These are phyloP conservation scores for Drosophila arizonae DNA, from an alignment of 1,140 invertebrate species.

Conservation along the genomic window DNA sequence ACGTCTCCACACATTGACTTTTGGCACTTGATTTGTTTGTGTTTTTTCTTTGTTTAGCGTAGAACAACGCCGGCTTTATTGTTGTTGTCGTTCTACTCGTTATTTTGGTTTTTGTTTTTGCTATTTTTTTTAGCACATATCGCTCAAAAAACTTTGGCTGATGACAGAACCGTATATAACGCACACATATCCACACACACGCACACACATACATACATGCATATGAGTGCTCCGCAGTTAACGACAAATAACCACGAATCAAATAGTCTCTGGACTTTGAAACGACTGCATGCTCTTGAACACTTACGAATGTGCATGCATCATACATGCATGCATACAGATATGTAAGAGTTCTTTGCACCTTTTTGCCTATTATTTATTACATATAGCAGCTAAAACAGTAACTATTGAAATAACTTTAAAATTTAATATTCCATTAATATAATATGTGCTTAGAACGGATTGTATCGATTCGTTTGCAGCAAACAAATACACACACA, in stretches of 20 bases:
- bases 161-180: constrained; percentile 23
- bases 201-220: neutral
- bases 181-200: neutral
- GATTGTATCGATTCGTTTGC: constrained; percentile 7
- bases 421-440: constrained; percentile 18
- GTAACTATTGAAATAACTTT: too few relatives aligned
- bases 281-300: constrained; percentile 2
- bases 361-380: too few relatives aligned
- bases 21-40: constrained; percentile 16
- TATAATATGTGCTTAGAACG: constrained; percentile 17
- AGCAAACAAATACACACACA: neutral
- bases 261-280: constrained; percentile 30
- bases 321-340: too few relatives aligned
- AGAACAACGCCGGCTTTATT: constrained; percentile 31
- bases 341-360: too few relatives aligned
- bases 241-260: constrained; percentile 34
- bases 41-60: constrained; percentile 29
- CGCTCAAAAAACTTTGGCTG: constrained; percentile 32
- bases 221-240: constrained; percentile 9
- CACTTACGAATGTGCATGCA: neutral
- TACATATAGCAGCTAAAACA: too few relatives aligned
- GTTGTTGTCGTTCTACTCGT: neutral
- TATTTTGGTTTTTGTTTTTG: constrained; percentile 4
- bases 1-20: constrained; percentile 8
- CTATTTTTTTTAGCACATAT: constrained; percentile 20